A percentile compares a stretch with the other conserved stretches of the same genome.
These are phyloP conservation scores for Sipunculus nudus DNA, from an alignment of 2,888 invertebrate species.

Conservation along the genomic window DNA sequence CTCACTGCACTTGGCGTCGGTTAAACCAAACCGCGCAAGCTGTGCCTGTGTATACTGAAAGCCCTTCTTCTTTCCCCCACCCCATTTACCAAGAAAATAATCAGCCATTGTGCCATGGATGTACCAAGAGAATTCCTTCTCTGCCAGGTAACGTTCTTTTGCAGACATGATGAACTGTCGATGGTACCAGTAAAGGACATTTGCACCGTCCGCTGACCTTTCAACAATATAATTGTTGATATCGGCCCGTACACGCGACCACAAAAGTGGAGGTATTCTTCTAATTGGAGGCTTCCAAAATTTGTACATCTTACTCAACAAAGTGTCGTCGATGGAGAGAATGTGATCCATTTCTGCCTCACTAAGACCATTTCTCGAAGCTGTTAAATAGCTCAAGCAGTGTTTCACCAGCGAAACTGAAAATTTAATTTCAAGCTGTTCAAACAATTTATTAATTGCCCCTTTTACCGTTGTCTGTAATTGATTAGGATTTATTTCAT, in stretches of 20 bases:
- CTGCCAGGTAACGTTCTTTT: background rate
- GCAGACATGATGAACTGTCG: too few species aligned
- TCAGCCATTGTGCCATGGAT: background rate
- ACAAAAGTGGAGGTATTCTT: slow-evolving; percentile 16
- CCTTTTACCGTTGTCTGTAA: background rate
- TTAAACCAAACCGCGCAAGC: background rate
- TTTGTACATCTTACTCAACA: slow-evolving; percentile 7
- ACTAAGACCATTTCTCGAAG: background rate
- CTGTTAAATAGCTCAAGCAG: background rate
- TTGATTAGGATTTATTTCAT: background rate
- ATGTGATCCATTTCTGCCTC: slow-evolving; percentile 12
- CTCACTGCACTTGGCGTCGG: background rate
- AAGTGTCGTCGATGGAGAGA: slow-evolving; percentile 11
- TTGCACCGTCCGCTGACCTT: background rate
- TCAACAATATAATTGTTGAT: background rate
- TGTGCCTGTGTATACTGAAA: background rate
- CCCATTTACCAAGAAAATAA: background rate
- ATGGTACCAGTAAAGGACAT: background rate
- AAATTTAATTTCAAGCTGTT: background rate
- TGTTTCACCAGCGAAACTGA: background rate
- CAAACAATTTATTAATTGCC: background rate
- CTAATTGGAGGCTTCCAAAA: slow-evolving; percentile 10
- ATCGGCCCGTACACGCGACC: slow-evolving; percentile 6
- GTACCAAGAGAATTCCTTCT: background rate
- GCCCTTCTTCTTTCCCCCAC: background rate